Base-by-base conservation (phyloP, 1,140 invertebrate species). In the Aradophagus sp. region DNA sequence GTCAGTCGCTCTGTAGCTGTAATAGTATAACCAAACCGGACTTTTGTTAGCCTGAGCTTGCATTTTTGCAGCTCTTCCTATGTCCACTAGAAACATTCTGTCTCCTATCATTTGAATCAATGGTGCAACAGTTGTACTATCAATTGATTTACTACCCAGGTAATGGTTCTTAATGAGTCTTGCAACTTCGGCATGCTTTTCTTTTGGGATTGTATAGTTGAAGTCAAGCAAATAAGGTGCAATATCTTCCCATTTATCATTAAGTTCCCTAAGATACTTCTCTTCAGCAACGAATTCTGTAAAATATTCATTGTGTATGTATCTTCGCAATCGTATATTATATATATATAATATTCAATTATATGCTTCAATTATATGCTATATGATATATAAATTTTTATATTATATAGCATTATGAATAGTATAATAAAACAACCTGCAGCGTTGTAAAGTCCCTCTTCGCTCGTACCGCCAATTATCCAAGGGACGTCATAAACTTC, bases 401-500 rank as follows among this genome's bases (percentile, higher is more conserved):
- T n/a, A n/a, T n/a, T n/a, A n/a, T n/a, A n/a, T n/a, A n/a, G n/a
- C n/a, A n/a, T n/a, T n/a, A n/a, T n/a, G n/a, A n/a, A n/a, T n/a
- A n/a, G n/a, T n/a, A n/a, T n/a, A n/a, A n/a, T n/a, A n/a, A n/a
- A n/a, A n/a, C n/a, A 19, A 90, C 89, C 84, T 73, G 88, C 87
- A 47, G 84, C 88, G 8, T 89, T 89, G 73, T 88, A 91, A n/a
- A 91, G 76, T 67, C 89, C 89, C 75, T 90, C 89, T 65, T 89
- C 86, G 8, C 86, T 86, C 1, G 86, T 87, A 1, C 89, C 84
- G 1, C 87, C 86, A 2, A 87, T 86, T 16, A 91, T 83, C 81
- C 89, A 89, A 8, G 90, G 89, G 13, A 89, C 53, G 42, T 88
- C 86, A 16, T 87, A 83, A 36, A 86, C 86, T 20, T 80, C 73